Evolutionary conservation across 2,797 vertebrate species (phyloP), one percentile per base, ranked within the genome.

Genomic region (Philypnodon macrostomus): DNA sequence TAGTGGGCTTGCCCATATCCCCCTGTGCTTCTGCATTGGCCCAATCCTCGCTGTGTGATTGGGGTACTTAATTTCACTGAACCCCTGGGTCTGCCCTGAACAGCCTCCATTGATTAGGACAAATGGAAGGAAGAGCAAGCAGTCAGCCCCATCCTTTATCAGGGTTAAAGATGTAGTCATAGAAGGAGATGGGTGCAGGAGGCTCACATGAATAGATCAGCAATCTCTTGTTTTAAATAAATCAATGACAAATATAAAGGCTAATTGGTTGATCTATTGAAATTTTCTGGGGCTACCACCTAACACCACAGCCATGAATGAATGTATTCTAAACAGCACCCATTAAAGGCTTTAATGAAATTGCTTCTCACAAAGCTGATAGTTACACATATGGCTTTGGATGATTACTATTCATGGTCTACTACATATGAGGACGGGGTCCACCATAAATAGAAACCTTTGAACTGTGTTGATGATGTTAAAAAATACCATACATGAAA

Each of bases 51-150:
- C 70, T 69, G 66, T 84, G 83, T 73, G 67, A 86, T 81, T 80
- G 33, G 80, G 82, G 74, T 77, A 81, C 85, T 89, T 89, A 82
- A 88, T 89, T 88, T 88, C 72, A 62, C 77, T 83, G 86, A 88
- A 86, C 85, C 87, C 84, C 84, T 36, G 79, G 87, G 82, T 88
- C 80, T 77, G 81, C 42, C 52, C 86, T 87, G 85, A 88, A 86
- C 87, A 86, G 84, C 81, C 82, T 80, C 80, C 85, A 90, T 89
- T 90, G 90, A 91, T 91, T 84, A 81, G 86, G 73, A 88, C 85
- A 87, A 89, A 89, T 87, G 74, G 78, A 61, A 72, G 64, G 61
- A 57, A 75, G 81, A 71, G 18, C 74, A 67, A 67, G 66, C 72
- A 75, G 63, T 69, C 73, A 58, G 67, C 69, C 73, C 65, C 70